These are phyloP conservation scores for Gymnopithys bicolor DNA, from an alignment of 2,797 vertebrate genomes.

Conservation along the genomic window DNA sequence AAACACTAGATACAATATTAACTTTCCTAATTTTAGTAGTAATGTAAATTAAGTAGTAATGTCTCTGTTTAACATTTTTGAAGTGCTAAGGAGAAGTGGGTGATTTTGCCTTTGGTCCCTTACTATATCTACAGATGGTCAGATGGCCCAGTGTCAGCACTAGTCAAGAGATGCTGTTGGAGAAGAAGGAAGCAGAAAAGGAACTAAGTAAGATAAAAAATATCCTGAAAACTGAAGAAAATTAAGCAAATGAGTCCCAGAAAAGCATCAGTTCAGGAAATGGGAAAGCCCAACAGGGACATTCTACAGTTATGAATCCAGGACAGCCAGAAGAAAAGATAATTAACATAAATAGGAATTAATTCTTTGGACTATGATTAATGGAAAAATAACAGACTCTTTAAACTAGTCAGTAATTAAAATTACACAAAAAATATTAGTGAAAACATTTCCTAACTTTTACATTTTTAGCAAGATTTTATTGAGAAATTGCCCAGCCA, in stretches of 20 bases:
- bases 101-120: not conserved
- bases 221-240: not conserved
- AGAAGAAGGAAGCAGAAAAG: not conserved
- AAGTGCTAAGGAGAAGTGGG: not conserved
- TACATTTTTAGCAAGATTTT: not conserved
- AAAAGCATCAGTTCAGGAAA: not conserved
- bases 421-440: not conserved
- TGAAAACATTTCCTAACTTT: not conserved
- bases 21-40: not conserved
- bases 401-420: not conserved
- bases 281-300: not conserved
- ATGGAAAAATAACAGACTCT: not conserved
- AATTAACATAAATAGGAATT: not conserved
- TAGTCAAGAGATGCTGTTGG: not conserved
- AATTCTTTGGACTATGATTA: not conserved
- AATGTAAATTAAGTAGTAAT: not conserved
- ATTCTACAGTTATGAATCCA: not conserved
- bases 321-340: not conserved
- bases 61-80: not conserved
- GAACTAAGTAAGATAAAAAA: not conserved
- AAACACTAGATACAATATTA: not conserved
- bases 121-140: not conserved
- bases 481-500: not conserved
- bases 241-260: not conserved
- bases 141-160: not conserved